phyloP scores from a whole-genome alignment of 2,888 invertebrate species.

The Congeria kusceri region DNA sequence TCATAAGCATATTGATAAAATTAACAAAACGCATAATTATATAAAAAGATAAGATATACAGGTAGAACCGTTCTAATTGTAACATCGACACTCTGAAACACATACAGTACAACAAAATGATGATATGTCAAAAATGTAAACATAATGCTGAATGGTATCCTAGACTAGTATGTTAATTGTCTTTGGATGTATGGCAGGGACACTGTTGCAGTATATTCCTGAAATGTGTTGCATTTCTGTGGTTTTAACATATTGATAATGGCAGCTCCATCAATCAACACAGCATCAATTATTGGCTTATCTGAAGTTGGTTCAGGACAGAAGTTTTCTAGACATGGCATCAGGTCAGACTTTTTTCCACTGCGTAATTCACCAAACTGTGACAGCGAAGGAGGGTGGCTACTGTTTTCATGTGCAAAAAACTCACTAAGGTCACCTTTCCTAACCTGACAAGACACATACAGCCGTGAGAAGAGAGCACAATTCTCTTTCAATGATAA shows the following conservation, averaged over 20 bases:
- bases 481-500: conserved; percentile 12
- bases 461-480: conserved; percentile 10
- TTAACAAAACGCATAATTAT: too few relatives aligned
- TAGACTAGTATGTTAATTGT: too few relatives aligned
- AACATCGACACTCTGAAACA: too few relatives aligned
- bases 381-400: conserved; percentile 19
- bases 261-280: conserved; percentile 55
- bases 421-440: conserved; percentile 15
- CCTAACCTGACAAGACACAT: conserved; percentile 16
- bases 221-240: conserved; percentile 43
- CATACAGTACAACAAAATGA: too few relatives aligned
- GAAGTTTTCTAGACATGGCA: background rate
- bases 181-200: too few relatives aligned
- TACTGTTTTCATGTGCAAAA: conserved; percentile 13
- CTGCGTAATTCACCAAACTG: conserved; percentile 17
- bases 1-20: too few relatives aligned
- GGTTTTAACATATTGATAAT: conserved; percentile 48
- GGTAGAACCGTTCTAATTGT: too few relatives aligned
- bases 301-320: background rate
- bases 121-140: too few relatives aligned
- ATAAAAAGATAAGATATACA: too few relatives aligned
- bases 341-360: conserved; percentile 19
- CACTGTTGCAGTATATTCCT: conserved; percentile 44
- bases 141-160: too few relatives aligned
- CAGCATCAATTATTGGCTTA: conserved; percentile 18